Base-by-base conservation (phyloP, 2,113 vertebrate species). In the Sturnus vulgaris region DNA sequence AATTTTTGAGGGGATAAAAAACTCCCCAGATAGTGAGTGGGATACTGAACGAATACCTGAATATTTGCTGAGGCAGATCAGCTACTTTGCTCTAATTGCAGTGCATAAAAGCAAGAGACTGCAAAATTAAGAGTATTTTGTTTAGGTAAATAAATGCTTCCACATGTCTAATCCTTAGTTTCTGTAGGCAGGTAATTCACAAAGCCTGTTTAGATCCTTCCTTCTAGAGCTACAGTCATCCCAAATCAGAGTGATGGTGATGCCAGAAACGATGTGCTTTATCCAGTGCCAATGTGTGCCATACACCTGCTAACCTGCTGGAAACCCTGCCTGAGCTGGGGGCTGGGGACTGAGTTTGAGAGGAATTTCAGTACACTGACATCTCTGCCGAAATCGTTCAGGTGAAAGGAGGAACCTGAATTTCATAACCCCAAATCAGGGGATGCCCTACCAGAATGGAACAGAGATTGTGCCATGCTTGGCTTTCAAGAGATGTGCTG, bases 61-160 rank as follows among this genome's bases (percentile, higher is more conserved):
- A 15, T 66, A 81, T 92, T 86, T 92, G 85, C 92, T 84, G n/a
- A 91, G 72, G 50, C 60, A 66, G 11, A 22, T 78, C 28, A 86
- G 65, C 40, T 86, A 10, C 37, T 57, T 53, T 63, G 23, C 33
- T 68, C 50, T 90, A 69, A 86, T 11, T 91, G 47, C 39, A 52
- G 60, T 33, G 39, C 28, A 13, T 60, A 93, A 92, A 87, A 93
- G 55, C 24, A 93, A 84, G 64, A 40, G 69, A 28, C 56, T 90
- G 52, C 68, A 90, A 73, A 95, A 94, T 82, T 71, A 87, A 75
- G 68, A 59, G 6, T 17, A 33, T 86, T 95, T 92, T 78, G 65
- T 97, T 95, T 89, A 63, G 95, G 60, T 81, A 83, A 96, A 94
- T 73, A 92, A 87, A 69, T 50, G 10, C 17, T 82, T 93, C 40